A percentile compares a stretch with the other conserved stretches of the same genome.
Evolutionary conservation across 2,113 vertebrate genomes (phyloP).

Genomic region (Tragulus kanchil): DNA sequence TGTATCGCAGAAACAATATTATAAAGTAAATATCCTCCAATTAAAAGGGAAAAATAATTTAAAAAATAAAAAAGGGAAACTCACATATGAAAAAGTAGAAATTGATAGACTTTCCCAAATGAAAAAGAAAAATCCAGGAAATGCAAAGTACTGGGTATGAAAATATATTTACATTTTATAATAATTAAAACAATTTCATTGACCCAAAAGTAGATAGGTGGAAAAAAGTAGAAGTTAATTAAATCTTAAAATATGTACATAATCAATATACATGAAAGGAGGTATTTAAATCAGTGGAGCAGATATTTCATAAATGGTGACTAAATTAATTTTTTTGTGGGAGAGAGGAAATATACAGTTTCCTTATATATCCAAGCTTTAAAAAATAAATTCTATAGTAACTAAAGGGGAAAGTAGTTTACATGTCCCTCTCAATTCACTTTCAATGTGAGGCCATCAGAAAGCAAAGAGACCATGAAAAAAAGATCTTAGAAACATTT

Average conservation of each 20-base stretch:
- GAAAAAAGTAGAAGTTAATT: constrained; percentile 18
- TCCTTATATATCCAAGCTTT: background rate
- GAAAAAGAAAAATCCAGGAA: background rate
- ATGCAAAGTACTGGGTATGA: background rate
- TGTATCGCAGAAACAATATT: background rate
- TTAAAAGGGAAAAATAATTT: background rate
- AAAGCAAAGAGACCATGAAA: background rate
- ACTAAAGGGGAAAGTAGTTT: background rate
- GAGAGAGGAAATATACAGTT: background rate
- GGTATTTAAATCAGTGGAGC: background rate
- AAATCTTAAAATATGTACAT: background rate
- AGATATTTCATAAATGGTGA: background rate
- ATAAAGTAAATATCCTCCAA: background rate
- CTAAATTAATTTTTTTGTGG: background rate
- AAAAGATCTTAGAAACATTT: constrained; percentile 40
- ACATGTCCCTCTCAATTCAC: background rate
- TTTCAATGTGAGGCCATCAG: background rate
- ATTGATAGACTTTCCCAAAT: background rate
- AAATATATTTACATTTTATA: constrained; percentile 4
- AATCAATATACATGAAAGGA: background rate
- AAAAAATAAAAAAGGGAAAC: background rate
- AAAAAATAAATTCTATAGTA: background rate
- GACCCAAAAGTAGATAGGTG: background rate
- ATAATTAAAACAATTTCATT: background rate
- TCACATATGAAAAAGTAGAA: background rate